Percentiles rank a stretch among this genome's conserved stretches.
Conservation (phyloP, 2,888 invertebrate species). For the Habroteleia sp. region DNA sequence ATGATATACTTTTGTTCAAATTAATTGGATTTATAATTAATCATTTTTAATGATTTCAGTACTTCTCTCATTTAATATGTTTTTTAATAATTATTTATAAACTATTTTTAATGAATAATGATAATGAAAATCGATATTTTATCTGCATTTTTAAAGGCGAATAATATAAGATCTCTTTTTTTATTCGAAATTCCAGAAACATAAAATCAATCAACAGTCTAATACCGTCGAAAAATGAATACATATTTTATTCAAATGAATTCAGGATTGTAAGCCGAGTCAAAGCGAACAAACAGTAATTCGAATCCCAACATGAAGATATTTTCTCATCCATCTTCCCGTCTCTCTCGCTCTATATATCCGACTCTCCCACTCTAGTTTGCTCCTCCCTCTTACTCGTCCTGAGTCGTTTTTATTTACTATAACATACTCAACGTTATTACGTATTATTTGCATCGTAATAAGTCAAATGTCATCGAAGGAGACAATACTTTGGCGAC, state of each 20-base stretch:
- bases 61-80: too few relatives aligned
- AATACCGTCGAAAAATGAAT: conserved; percentile 29
- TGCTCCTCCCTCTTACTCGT: too few relatives aligned
- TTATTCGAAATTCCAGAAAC: conserved; percentile 3
- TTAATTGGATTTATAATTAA: too few relatives aligned
- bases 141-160: too few relatives aligned
- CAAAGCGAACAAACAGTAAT: conserved; percentile 36
- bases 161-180: too few relatives aligned
- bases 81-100: too few relatives aligned
- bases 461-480: conserved; percentile 53
- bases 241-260: conserved; percentile 47
- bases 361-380: too few relatives aligned
- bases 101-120: too few relatives aligned
- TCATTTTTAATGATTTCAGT: too few relatives aligned
- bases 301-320: conserved; percentile 40
- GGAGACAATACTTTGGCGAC: conserved; percentile 45
- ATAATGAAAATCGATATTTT: too few relatives aligned
- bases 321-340: conserved; percentile 35
- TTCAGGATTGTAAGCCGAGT: conserved; percentile 19
- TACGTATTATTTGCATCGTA: conserved; percentile 44
- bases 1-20: too few relatives aligned
- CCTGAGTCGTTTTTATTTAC: conserved; percentile 31
- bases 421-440: conserved; percentile 31
- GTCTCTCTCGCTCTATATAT: conserved; percentile 7
- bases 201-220: conserved; percentile 16